Base-by-base conservation (phyloP, 2,113 vertebrate species). In the Cheilinus undulatus region DNA sequence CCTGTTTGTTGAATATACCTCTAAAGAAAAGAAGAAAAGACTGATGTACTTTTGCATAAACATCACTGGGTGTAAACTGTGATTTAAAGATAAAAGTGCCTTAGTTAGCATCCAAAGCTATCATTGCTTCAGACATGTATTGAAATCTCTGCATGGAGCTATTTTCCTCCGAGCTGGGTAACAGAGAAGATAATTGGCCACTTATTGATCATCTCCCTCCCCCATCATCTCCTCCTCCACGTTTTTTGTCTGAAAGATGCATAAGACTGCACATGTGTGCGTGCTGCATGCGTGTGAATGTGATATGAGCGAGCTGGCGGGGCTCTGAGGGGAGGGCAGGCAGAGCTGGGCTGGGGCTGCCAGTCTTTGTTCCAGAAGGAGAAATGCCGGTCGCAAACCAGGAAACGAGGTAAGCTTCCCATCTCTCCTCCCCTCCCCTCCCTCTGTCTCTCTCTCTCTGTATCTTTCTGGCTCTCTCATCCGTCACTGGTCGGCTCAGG, bases 361-460 rank as follows among this genome's bases (percentile, higher is more conserved):
- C 67, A 79, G 78, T 83, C 88, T 83, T 90, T 93, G 90, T 92
- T 91, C 80, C 68, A 76, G 81, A 61, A 56, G 59, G 72, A 78
- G 76, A 83, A 83, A 82, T 12, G 83, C 76, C 63, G 50, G 76
- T 76, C 67, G 27, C 68, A 76, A 57, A 80, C 62, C 73, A 78
- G 69, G 78, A 81, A 79, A 83, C 43, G 68, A 93, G 91, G 90
- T 92, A 88, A 92, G 91, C 34, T 60, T 43, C 48, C 42, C 40
- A 0, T 58, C 52, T 73, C 78, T 57, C 83, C 83, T 87, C 82
- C 80, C 32, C 73, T 70, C 73, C 14, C 77, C 79, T 74, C 72
- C 63, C 45, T 53, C 69, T 61, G 67, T 23, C 4, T 50, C 34
- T 64, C 32, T 43, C 61, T 65, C 57, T 64, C 82, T 61, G 67